Evolutionary conservation across 2,888 invertebrate species (phyloP).

Genomic region (Epinotia demarniana): DNA sequence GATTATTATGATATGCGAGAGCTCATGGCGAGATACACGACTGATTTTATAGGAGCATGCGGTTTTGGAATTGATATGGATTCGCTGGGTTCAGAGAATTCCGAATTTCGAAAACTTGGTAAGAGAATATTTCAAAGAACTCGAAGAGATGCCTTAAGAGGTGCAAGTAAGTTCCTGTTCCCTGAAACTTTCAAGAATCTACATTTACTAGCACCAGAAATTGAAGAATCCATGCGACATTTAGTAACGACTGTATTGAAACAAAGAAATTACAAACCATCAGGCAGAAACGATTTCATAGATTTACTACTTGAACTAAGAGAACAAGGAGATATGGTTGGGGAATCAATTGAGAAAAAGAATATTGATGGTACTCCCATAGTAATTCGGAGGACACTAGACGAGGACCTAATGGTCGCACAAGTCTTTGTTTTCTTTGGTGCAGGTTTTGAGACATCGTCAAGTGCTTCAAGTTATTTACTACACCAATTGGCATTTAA

Average conservation of each 20-base stretch:
- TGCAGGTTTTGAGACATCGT: constrained; percentile 83
- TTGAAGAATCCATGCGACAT: constrained; percentile 63
- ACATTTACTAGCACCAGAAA: constrained; percentile 62
- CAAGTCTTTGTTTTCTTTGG: constrained; percentile 79
- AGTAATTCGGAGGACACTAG: constrained; percentile 66
- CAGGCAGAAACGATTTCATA: constrained; percentile 75
- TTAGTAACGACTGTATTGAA: constrained; percentile 65
- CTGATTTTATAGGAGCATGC: constrained; percentile 76
- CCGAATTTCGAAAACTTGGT: constrained; percentile 72
- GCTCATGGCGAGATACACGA: constrained; percentile 77
- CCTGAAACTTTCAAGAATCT: constrained; percentile 70
- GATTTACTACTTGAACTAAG: constrained; percentile 72
- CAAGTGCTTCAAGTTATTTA: constrained; percentile 77
- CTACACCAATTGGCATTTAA: constrained; percentile 78
- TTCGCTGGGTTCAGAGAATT: constrained; percentile 68
- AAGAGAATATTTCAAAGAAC: constrained; percentile 69
- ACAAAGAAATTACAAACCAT: constrained; percentile 66
- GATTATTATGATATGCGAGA: constrained; percentile 71
- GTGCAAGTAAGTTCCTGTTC: constrained; percentile 65
- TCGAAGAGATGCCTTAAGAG: constrained; percentile 62
- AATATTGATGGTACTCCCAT: constrained; percentile 67
- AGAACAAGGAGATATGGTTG: constrained; percentile 69
- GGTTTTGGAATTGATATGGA: constrained; percentile 77
- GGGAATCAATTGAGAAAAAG: constrained; percentile 69
- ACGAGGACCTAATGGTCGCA: constrained; percentile 68